Conservation (phyloP, 2,797 vertebrate genomes). For the Adrianichthys oophorus region DNA sequence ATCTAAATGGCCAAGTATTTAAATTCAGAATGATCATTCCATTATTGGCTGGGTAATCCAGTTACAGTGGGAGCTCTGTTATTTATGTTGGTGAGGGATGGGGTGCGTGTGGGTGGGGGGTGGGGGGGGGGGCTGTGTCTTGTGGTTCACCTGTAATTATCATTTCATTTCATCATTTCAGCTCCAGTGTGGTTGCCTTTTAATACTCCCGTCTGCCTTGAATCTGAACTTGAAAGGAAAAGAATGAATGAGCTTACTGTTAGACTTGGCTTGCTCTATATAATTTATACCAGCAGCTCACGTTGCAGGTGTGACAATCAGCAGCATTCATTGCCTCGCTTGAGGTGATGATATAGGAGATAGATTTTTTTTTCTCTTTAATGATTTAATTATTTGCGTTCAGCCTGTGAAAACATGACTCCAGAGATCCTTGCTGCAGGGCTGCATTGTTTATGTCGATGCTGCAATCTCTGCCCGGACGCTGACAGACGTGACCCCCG, state of each 20-base stretch:
- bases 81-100: constrained; percentile 12
- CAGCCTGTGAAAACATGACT: constrained; percentile 76
- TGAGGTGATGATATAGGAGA: constrained; percentile 50
- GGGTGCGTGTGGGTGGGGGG: constrained; percentile 49
- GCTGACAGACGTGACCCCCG: constrained; percentile 66
- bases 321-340: constrained; percentile 66
- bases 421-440: constrained; percentile 57
- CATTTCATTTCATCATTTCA: constrained; percentile 71
- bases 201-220: constrained; percentile 71
- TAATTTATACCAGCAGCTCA: constrained; percentile 69
- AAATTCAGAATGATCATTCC: too few relatives aligned
- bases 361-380: constrained; percentile 31
- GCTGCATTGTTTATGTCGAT: constrained; percentile 71
- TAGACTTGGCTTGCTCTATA: constrained; percentile 64
- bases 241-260: constrained; percentile 78
- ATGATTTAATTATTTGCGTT: constrained; percentile 69
- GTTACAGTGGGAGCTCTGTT: too few relatives aligned
- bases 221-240: constrained; percentile 76
- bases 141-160: constrained; percentile 79
- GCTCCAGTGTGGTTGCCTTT: constrained; percentile 67
- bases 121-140: constrained; percentile 62
- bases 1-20: too few relatives aligned
- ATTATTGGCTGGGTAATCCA: too few relatives aligned
- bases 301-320: constrained; percentile 77
- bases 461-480: constrained; percentile 65